Base-by-base conservation (phyloP, 2,113 vertebrate genomes). In the Lepidothrix coronata region DNA sequence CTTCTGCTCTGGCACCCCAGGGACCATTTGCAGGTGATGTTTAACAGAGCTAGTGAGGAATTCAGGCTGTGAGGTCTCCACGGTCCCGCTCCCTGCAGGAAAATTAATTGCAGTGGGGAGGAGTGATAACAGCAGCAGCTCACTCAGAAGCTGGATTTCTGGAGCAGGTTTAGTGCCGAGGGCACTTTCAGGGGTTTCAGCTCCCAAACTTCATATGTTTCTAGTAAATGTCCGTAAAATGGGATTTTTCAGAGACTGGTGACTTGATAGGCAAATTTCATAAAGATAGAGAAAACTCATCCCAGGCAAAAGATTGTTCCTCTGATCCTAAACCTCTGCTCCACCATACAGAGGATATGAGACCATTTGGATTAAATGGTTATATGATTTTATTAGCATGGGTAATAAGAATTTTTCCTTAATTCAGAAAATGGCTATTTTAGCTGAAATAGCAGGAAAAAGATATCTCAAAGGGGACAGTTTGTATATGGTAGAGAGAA, bases 341-440 rank as follows among this genome's bases (percentile, higher is more conserved):
- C 39, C 52, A 59, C 15, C 63, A 41, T 7, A 68, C 5, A 41
- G 44, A 55, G 48, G 18, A 79, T 76, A 68, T 5, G 58, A 51
- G 72, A 77, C 70, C 21, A 77, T 78, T 78, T 88, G 70, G 68
- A 85, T 91, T 74, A 89, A 93, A 78, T 52, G 52, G 30, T 63
- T 44, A 20, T 55, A 35, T 6, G 46, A 75, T 77, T 95, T 91
- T 67, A 89, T 91, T 91, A 91, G 61, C 61, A 67, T 5, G 28
- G 30, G 13, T 33, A 94, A 51, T 51, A 92, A 43, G 78, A 63
- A 43, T 48, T 70, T 84, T 70, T 18, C 43, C 43, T 54, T 80
- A 70, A 61, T 66, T 91, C 41, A 93, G 76, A n/a, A 93, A 93
- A 67, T 18, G 37, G 65, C 73, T 44, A 18, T 89, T 95, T 93